Evolutionary conservation across 2,888 invertebrate genomes (phyloP).

Genomic region (Ditula angustiorana): DNA sequence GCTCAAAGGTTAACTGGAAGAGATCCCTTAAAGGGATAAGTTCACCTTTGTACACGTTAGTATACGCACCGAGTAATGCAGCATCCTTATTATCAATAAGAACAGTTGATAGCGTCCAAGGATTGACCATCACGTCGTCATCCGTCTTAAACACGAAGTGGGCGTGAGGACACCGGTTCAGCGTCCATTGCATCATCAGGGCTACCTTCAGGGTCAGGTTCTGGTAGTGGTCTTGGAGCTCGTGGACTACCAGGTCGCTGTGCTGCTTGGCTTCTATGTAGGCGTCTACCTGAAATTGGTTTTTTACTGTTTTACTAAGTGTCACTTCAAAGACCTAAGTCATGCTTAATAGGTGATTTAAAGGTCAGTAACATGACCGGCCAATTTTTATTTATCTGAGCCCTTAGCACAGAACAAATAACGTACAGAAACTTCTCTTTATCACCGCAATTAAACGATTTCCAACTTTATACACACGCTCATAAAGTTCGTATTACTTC

Average conservation of each 20-base stretch:
- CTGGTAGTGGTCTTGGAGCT: conserved; percentile 87
- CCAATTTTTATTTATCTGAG: no score
- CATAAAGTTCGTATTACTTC: no score
- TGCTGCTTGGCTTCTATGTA: conserved; percentile 81
- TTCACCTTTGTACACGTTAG: no score
- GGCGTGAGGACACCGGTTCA: conserved; percentile 79
- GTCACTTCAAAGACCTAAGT: no score
- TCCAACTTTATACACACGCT: no score
- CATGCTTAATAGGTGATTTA: no score
- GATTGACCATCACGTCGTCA: conserved; percentile 87
- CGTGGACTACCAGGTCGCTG: conserved; percentile 87
- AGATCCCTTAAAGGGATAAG: no score
- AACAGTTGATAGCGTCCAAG: conserved; percentile 71
- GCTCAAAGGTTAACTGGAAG: no score
- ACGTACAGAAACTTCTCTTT: no score
- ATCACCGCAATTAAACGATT: no score
- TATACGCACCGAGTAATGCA: conserved; percentile 76
- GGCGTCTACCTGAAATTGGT: conserved; percentile 60
- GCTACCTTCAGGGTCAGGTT: conserved; percentile 89
- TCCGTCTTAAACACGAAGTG: conserved; percentile 86
- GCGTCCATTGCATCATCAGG: conserved; percentile 87
- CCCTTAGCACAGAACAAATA: no score
- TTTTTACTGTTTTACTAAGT: neutral
- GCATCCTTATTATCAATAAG: conserved; percentile 54
- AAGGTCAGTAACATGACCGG: no score